phyloP scores from a whole-genome alignment of 2,888 invertebrate genomes.

The Eristalis tenax region DNA sequence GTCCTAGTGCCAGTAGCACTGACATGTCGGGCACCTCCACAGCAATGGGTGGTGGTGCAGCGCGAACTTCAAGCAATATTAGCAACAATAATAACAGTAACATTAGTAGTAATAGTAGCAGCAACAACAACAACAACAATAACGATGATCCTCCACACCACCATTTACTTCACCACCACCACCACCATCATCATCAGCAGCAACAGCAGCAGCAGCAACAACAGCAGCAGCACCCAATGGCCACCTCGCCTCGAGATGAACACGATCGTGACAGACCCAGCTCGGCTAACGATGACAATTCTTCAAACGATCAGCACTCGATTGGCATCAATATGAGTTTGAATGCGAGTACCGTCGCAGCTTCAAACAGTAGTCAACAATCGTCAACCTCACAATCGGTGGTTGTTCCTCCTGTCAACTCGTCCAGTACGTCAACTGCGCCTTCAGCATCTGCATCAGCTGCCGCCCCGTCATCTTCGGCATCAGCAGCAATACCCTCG shows the following conservation, averaged over 20 bases:
- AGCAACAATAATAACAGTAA: constrained; percentile 68
- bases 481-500: constrained; percentile 73
- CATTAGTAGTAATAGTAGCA: constrained; percentile 66
- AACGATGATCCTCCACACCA: constrained; percentile 72
- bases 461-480: constrained; percentile 73
- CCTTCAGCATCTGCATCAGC: constrained; percentile 66
- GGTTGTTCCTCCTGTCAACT: constrained; percentile 74
- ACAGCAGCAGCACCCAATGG: constrained; percentile 70
- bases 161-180: constrained; percentile 73
- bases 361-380: constrained; percentile 79
- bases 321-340: constrained; percentile 86
- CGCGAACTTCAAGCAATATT: constrained; percentile 71
- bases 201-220: constrained; percentile 71
- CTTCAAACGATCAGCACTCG: constrained; percentile 82
- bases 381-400: constrained; percentile 78
- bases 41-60: constrained; percentile 60
- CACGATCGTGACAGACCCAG: constrained; percentile 77
- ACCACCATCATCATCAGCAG: constrained; percentile 60
- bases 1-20: neutral
- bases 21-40: constrained; percentile 62
- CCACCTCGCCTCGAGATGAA: constrained; percentile 73
- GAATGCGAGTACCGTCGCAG: constrained; percentile 80
- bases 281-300: constrained; percentile 83
- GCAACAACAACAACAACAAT: constrained; percentile 69
- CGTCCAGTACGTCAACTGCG: constrained; percentile 73